Percentiles rank a stretch among this genome's conserved stretches.
phyloP scores from a whole-genome alignment of 1,140 invertebrate species.

The Drosophila pandora region DNA sequence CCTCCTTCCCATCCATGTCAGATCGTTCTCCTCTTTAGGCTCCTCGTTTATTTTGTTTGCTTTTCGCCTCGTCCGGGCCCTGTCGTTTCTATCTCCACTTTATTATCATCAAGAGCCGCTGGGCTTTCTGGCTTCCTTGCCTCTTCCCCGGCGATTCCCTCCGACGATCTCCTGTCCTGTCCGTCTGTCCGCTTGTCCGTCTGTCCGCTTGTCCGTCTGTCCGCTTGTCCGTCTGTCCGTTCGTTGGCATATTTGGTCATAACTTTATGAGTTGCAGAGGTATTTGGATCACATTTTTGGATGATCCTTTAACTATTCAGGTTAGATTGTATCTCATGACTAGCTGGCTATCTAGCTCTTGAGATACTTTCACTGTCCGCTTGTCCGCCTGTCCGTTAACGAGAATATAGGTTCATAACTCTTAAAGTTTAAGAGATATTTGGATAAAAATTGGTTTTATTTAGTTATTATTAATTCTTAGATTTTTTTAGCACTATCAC shows the following conservation, averaged over 20 bases:
- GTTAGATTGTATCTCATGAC: too few species aligned
- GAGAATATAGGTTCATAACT: not conserved
- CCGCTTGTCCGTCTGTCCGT: slow-evolving; percentile 8
- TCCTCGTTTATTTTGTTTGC: slow-evolving; percentile 47
- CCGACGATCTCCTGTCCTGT: not conserved
- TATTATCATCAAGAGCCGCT: slow-evolving; percentile 58
- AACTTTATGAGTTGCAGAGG: not conserved
- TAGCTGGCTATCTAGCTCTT: too few species aligned
- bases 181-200: not conserved
- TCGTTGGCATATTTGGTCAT: not conserved
- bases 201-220: not conserved
- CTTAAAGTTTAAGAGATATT: not conserved
- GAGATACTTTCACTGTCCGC: not conserved
- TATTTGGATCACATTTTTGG: not conserved
- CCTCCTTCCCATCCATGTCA: slow-evolving; percentile 23
- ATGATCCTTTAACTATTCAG: too few species aligned
- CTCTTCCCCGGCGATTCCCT: slow-evolving; percentile 1
- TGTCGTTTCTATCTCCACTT: slow-evolving; percentile 60
- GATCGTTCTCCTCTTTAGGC: slow-evolving; percentile 13
- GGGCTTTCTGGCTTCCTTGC: slow-evolving; percentile 50
- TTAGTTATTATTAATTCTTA: too few species aligned
- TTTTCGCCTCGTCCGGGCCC: slow-evolving; percentile 25
- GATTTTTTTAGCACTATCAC: too few species aligned
- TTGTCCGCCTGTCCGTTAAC: not conserved
- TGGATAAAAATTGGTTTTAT: not conserved